phyloP scores from a whole-genome alignment of 2,113 vertebrate genomes.

The Lathamus discolor region DNA sequence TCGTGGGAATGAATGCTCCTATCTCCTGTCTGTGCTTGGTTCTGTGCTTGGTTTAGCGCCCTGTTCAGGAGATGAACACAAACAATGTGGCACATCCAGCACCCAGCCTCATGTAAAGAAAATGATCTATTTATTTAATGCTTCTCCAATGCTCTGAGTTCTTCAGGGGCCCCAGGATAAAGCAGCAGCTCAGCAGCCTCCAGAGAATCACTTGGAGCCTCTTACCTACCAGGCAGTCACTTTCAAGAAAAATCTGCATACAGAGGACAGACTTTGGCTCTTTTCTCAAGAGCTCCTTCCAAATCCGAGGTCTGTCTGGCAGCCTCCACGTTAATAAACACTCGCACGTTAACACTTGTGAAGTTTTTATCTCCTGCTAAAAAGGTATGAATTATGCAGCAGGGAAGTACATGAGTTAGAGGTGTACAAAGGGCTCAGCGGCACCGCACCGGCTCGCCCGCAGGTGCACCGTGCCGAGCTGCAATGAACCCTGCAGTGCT shows the following conservation, averaged over 20 bases:
- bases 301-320: neutral
- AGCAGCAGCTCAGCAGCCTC: neutral
- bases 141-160: neutral
- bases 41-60: neutral
- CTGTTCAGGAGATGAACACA: neutral
- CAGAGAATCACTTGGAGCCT: neutral
- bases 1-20: neutral
- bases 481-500: neutral
- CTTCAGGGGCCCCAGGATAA: neutral
- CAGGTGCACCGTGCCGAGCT: neutral
- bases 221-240: neutral
- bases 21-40: neutral
- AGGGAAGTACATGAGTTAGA: neutral
- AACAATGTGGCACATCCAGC: neutral
- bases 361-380: slow-evolving; percentile 24
- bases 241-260: neutral
- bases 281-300: slow-evolving; percentile 5
- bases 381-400: slow-evolving; percentile 11
- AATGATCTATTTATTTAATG: neutral
- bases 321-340: neutral
- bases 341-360: neutral
- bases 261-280: neutral
- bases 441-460: neutral
- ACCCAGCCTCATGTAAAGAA: neutral
- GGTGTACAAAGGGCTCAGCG: neutral